Base-by-base conservation (phyloP, 2,888 invertebrate species). In the Lymantria dispar region DNA sequence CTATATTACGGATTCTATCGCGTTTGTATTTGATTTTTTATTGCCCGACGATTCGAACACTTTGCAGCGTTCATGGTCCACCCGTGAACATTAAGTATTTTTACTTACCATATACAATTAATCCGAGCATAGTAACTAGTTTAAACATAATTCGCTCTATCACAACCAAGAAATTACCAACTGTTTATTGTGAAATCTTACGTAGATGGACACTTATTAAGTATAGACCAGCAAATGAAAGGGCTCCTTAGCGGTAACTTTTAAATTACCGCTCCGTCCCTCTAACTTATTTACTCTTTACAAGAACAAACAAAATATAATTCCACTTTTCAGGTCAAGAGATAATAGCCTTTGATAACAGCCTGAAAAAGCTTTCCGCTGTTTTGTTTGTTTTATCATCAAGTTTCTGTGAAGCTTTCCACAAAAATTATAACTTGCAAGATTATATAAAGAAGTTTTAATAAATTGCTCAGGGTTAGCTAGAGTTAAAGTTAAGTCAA, bases 301-400 rank as follows among this genome's bases (percentile, higher is more conserved):
- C 83, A 85, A 85, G 15, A 78, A 80, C 80, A 84, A 87, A 86
- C 87, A 87, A 88, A 88, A 89, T 88, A 87, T 88, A 86, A 89
- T 89, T 86, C 86, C 81, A 85, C 82, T 85, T 88, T 87, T 85
- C 85, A 89, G 88, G 87, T 89, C 89, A 87, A 83, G 77, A 86
- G 87, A 87, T 90, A 40, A 40, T 14, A 14, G 40, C 40, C 15
- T 89, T 87, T 89, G 89, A 88, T 89, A 89, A 87, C 83, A 85
- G 84, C 78, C 83, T 83, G 87, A 85, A 83, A 88, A 89, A 90
- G 90, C 89, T 90, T 89, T 90, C 88, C 88, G 87, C 84, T 90
- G 89, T 88, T 90, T 87, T 87, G 87, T 87, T 89, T 86, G 85
- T 82, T 87, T 87, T 88, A 86, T 87, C 86, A 83, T 74, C 70